These are phyloP conservation scores for Sphaerodactylus townsendi DNA, from an alignment of 2,113 vertebrate species.

Conservation along the genomic window DNA sequence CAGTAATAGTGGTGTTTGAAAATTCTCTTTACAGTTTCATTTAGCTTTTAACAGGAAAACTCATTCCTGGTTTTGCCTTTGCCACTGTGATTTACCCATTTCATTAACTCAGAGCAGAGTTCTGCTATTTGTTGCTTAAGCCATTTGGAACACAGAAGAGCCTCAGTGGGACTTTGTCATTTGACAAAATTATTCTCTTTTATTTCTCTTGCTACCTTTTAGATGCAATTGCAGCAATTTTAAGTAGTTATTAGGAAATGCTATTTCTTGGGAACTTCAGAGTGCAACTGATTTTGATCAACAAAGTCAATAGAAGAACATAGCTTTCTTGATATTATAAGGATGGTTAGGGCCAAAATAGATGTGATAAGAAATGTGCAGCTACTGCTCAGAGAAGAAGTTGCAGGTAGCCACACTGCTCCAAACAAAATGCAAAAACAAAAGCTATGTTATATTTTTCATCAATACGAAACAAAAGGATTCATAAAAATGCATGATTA, in stretches of 20 bases:
- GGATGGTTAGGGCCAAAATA: neutral
- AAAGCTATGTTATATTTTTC: too few relatives aligned
- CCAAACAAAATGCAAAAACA: neutral
- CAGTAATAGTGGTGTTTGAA: slow-evolving; percentile 4
- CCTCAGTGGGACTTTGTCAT: neutral
- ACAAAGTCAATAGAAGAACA: neutral
- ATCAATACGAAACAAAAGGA: too few relatives aligned
- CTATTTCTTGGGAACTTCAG: slow-evolving; percentile 28
- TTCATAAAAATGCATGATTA: too few relatives aligned
- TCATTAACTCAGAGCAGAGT: slow-evolving; percentile 30
- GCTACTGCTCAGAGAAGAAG: neutral
- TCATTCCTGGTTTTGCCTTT: slow-evolving; percentile 31
- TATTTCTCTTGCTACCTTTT: slow-evolving; percentile 13
- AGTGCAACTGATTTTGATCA: neutral
- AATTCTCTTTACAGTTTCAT: slow-evolving; percentile 12
- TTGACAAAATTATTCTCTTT: slow-evolving; percentile 30
- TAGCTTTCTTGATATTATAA: neutral
- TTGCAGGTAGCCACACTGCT: neutral
- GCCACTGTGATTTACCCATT: slow-evolving; percentile 29
- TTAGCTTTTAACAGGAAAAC: slow-evolving; percentile 30
- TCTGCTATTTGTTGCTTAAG: slow-evolving; percentile 30
- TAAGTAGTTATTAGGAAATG: slow-evolving; percentile 7
- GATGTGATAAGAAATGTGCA: neutral
- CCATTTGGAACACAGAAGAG: slow-evolving; percentile 13
- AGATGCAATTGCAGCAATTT: slow-evolving; percentile 3